phyloP scores from a whole-genome alignment of 2,888 invertebrate genomes.

The Erebia epiphron region DNA sequence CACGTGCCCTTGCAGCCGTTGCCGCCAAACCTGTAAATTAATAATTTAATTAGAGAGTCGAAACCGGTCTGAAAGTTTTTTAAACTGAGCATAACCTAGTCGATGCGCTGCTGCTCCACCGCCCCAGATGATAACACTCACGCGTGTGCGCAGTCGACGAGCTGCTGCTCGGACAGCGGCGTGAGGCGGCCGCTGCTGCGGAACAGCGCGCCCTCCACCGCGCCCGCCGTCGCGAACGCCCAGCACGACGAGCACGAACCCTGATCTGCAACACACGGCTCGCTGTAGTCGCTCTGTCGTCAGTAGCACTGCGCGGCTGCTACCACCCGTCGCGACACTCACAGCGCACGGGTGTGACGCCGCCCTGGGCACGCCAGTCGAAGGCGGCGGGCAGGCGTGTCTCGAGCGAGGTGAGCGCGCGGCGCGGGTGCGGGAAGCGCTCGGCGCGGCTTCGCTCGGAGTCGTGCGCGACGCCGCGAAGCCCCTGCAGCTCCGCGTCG shows the following conservation, averaged over 20 bases:
- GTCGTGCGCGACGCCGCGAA: constrained; percentile 33
- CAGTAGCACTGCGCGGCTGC: neutral
- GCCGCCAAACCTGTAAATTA: constrained; percentile 54
- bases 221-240: constrained; percentile 72
- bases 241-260: constrained; percentile 67
- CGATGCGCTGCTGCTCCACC: no score
- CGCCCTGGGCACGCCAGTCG: constrained; percentile 69
- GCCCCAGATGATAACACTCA: constrained; percentile 40
- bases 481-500: constrained; percentile 58
- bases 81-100: neutral
- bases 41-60: no score
- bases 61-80: no score
- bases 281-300: neutral
- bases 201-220: constrained; percentile 73
- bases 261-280: constrained; percentile 54
- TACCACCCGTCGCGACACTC: constrained; percentile 35
- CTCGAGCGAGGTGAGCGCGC: constrained; percentile 46
- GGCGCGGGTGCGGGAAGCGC: constrained; percentile 56
- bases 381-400: constrained; percentile 56
- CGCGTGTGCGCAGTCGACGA: constrained; percentile 70
- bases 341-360: constrained; percentile 66
- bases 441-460: constrained; percentile 44
- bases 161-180: constrained; percentile 65
- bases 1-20: constrained; percentile 65
- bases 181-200: constrained; percentile 58